Conservation (phyloP, 2,888 invertebrate species). For the Polydrusus pterygomalis region DNA sequence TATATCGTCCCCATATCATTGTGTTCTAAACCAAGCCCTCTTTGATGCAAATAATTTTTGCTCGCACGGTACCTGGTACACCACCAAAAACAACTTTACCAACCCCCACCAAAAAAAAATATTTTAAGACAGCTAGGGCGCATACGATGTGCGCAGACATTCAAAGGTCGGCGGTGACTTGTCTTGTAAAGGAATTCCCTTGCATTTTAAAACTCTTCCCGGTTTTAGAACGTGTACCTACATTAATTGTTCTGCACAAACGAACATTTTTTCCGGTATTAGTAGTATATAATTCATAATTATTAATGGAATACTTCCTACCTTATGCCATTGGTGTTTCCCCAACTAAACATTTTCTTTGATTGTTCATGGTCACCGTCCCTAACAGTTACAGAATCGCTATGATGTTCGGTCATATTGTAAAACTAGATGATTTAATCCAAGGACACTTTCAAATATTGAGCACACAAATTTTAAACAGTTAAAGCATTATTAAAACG, state of each 20-base stretch:
- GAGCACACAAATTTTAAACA: neutral
- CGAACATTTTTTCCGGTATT: neutral
- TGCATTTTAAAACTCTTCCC: neutral
- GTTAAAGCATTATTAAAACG: slow-evolving; percentile 1
- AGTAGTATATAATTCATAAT: neutral
- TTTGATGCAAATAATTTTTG: too few species aligned
- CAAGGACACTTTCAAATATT: neutral
- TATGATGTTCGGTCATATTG: slow-evolving; percentile 4
- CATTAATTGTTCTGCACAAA: neutral
- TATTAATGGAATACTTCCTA: slow-evolving; percentile 1
- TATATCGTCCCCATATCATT: too few species aligned
- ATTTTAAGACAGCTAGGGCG: too few species aligned
- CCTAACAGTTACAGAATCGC: neutral
- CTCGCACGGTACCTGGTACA: too few species aligned
- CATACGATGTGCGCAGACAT: neutral
- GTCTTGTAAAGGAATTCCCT: slow-evolving; percentile 4
- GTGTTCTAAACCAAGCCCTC: too few species aligned
- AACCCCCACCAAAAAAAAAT: neutral
- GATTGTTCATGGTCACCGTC: neutral
- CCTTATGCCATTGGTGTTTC: slow-evolving; percentile 13
- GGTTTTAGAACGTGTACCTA: neutral
- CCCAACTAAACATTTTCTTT: slow-evolving; percentile 16
- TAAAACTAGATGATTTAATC: neutral
- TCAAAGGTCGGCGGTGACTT: neutral
- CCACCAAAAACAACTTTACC: neutral